A percentile compares a stretch with the other conserved stretches of the same genome.
These are phyloP conservation scores for Luffia ferchaultella DNA, from an alignment of 2,888 invertebrate genomes.

Conservation along the genomic window DNA sequence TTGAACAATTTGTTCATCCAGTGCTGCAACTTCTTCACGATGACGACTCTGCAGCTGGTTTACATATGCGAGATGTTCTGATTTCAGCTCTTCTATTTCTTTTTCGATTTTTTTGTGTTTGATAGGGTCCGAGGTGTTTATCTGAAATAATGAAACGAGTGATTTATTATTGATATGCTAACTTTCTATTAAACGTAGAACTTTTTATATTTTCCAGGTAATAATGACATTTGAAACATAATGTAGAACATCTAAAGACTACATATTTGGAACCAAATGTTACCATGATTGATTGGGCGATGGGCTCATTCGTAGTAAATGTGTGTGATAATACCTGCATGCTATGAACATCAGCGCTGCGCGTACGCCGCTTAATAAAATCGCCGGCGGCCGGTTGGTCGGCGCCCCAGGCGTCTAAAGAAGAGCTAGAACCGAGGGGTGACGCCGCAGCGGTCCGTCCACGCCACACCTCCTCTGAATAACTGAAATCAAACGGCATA, in stretches of 20 bases:
- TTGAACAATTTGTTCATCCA: constrained; percentile 61
- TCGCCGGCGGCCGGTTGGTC: constrained; percentile 28
- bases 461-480: constrained; percentile 53
- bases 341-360: constrained; percentile 32
- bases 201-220: no score
- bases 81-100: constrained; percentile 40
- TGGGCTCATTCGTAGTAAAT: no score
- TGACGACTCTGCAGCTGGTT: constrained; percentile 47
- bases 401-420: constrained; percentile 22
- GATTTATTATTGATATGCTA: no score
- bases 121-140: background rate
- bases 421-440: constrained; percentile 20
- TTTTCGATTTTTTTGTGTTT: constrained; percentile 30
- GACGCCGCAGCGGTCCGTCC: constrained; percentile 35
- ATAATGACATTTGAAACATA: no score
- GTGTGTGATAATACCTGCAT: background rate
- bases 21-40: constrained; percentile 35
- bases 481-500: constrained; percentile 24
- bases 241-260: no score
- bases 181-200: no score
- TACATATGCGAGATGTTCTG: constrained; percentile 49
- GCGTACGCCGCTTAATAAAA: constrained; percentile 24
- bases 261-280: no score
- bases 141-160: no score
- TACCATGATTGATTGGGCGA: no score